A percentile compares a stretch with the other conserved stretches of the same genome.
These are phyloP conservation scores for Ophiodon elongatus DNA, from an alignment of 2,113 vertebrate genomes.

Conservation along the genomic window DNA sequence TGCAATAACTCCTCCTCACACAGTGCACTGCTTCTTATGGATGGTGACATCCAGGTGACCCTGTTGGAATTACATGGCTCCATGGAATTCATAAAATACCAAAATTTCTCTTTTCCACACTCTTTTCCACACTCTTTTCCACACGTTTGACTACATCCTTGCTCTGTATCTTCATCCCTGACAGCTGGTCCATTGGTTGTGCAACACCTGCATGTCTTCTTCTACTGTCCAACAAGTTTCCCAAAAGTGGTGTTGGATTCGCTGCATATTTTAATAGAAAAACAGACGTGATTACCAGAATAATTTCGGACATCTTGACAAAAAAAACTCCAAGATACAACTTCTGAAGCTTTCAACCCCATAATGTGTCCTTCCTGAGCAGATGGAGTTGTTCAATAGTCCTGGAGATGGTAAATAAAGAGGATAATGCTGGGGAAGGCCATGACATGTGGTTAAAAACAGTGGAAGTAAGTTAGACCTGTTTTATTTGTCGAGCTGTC, in stretches of 20 bases:
- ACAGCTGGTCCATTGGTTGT: background rate
- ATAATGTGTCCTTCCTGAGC: background rate
- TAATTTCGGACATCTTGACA: background rate
- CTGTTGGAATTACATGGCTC: background rate
- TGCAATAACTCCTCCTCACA: background rate
- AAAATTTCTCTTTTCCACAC: background rate
- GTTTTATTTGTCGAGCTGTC: background rate
- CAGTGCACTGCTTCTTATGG: background rate
- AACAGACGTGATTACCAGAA: background rate
- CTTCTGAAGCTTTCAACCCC: background rate
- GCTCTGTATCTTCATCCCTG: background rate
- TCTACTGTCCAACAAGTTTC: background rate
- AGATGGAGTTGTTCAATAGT: background rate
- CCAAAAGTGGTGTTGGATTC: background rate
- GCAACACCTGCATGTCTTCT: background rate
- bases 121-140: background rate
- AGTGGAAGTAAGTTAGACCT: background rate
- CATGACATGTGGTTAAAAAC: background rate
- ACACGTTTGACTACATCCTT: background rate
- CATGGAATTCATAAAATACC: background rate
- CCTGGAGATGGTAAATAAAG: background rate
- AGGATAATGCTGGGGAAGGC: background rate
- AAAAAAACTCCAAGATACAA: background rate
- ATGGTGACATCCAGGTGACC: background rate
- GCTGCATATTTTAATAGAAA: background rate